Base-by-base conservation (phyloP, 2,888 invertebrate genomes). In the Drosophila nr. medialis region DNA sequence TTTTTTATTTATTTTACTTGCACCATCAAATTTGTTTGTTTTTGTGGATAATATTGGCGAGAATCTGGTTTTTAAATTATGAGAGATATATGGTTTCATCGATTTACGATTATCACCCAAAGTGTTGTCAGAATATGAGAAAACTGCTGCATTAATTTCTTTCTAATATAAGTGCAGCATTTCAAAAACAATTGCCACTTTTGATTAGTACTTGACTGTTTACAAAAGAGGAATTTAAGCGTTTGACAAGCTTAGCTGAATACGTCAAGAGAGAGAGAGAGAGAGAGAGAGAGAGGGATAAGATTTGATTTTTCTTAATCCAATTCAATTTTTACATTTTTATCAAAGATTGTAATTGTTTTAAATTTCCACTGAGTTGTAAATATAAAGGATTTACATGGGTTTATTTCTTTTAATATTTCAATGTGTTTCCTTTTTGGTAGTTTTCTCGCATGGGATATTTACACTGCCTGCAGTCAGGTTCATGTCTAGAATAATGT, bases 391-490 rank as follows among this genome's bases (percentile, higher is more conserved):
- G 2, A 21, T 21, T 21, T 38, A 8, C 18, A 18, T 18, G 2
- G 18, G 18, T 38, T 38, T 38, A 15, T 38, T 18, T 18, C 18
- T 3, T 8, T 38, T 38, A 8, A 38, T 38, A 8, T 10, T 18
- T 38, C 18, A 34, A 34, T 38, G 4, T n/a, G 40, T 40, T 40
- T 8, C 2, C 15, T 45, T 7, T 15, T 15, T 45, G 42, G 21
- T 13, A 21, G 42, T 13, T 18, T 53, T 77, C 36, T 76, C 42
- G 56, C 75, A 76, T 76, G 75, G 51, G 42, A 76, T 45, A 53
- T 50, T 8, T 48, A 2, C 5, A 15, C 10, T 8, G 2, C 2
- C 30, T 59, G 50, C 24, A 8, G 18, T 5, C 6, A 5, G 75
- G 75, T 76, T 60, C 27, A 4, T 68, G 74, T 68, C 75, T 24